These are phyloP conservation scores for Drosophila ironensis DNA, from an alignment of 1,140 invertebrate genomes.

Conservation along the genomic window DNA sequence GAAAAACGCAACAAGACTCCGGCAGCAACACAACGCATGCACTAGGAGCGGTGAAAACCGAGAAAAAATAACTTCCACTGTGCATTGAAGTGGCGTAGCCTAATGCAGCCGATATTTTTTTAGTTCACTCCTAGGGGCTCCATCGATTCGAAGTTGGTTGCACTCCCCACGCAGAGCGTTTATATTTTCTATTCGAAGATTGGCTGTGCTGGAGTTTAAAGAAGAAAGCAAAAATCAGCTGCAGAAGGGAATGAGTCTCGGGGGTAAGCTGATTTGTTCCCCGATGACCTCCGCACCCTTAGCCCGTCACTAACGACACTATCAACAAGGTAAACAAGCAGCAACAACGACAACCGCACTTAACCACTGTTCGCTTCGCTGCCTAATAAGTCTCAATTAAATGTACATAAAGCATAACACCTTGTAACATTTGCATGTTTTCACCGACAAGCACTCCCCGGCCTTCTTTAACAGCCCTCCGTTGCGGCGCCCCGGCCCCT, in stretches of 20 bases:
- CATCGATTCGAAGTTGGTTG: too few species aligned
- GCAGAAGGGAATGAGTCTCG: not conserved
- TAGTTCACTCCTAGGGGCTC: not conserved
- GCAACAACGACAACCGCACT: conserved; percentile 29
- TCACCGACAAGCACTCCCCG: conserved; percentile 8
- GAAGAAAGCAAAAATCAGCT: too few species aligned
- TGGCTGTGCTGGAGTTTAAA: too few species aligned
- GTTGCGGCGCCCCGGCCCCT: not conserved
- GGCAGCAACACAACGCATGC: not conserved
- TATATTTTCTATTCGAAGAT: too few species aligned
- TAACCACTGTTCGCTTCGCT: conserved; percentile 55
- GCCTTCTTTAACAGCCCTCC: too few species aligned
- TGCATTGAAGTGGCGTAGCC: conserved; percentile 70
- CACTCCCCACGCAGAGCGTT: too few species aligned
- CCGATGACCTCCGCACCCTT: not conserved
- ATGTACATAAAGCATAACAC: conserved; percentile 80
- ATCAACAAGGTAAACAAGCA: conserved; percentile 62
- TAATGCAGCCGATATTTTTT: conserved; percentile 62
- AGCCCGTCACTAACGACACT: conserved; percentile 51
- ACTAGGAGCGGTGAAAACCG: conserved; percentile 17
- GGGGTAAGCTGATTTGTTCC: not conserved
- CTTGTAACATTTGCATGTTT: conserved; percentile 75
- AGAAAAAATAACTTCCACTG: conserved; percentile 57
- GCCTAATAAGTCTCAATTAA: conserved; percentile 80
- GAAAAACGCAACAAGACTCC: conserved; percentile 62